Conservation (phyloP, 2,888 invertebrate species). For the Pocota personata region DNA sequence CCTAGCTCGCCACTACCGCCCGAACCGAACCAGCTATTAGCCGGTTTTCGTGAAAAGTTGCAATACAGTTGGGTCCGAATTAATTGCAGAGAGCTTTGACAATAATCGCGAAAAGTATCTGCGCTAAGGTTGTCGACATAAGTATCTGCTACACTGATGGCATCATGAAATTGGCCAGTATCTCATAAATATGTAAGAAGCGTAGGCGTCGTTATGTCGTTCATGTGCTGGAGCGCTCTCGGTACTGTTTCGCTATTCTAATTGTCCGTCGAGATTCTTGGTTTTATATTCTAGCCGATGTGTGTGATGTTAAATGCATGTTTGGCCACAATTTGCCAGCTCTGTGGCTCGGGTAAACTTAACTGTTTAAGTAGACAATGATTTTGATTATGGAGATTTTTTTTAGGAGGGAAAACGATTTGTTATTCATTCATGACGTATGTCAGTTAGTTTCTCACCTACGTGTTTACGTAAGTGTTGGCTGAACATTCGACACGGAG, state of each 20-base stretch:
- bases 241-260: constrained; percentile 52
- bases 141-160: background rate
- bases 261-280: constrained; percentile 28
- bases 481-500: background rate
- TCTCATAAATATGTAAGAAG: constrained; percentile 65
- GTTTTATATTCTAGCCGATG: constrained; percentile 41
- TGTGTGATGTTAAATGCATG: constrained; percentile 70
- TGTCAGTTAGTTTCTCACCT: constrained; percentile 32
- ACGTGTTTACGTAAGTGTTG: constrained; percentile 20
- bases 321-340: constrained; percentile 37
- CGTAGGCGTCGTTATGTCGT: constrained; percentile 69
- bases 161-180: constrained; percentile 8
- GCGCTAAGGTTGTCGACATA: constrained; percentile 35
- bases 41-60: background rate
- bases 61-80: constrained; percentile 11
- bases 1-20: no score
- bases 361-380: constrained; percentile 61
- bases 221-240: constrained; percentile 34
- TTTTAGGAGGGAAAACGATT: constrained; percentile 32
- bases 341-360: constrained; percentile 30
- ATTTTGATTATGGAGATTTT: constrained; percentile 55
- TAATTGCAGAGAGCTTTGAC: constrained; percentile 24
- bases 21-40: no score
- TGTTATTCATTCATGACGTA: constrained; percentile 66
- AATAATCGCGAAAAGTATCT: background rate